phyloP scores from a whole-genome alignment of 2,113 vertebrate genomes.

The Uropsilus gracilis region DNA sequence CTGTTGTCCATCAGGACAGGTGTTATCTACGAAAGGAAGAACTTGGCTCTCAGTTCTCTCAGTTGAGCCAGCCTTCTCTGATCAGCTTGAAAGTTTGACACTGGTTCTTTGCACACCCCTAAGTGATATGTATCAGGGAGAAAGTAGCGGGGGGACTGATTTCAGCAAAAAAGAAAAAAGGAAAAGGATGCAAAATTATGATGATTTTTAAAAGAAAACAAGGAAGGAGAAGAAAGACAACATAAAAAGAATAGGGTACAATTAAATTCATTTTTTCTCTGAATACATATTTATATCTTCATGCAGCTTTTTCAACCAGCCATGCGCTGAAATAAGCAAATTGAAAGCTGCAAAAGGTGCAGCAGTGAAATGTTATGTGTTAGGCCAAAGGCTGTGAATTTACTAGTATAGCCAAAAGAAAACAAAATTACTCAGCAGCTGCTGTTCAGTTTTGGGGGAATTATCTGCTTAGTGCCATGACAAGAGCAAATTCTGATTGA shows the following conservation, averaged over 20 bases:
- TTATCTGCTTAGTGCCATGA: conserved; percentile 83
- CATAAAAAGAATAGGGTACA: conserved; percentile 91
- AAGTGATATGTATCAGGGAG: conserved; percentile 86
- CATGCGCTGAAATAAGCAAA: conserved; percentile 88
- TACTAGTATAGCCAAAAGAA: conserved; percentile 83
- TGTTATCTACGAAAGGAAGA: conserved; percentile 87
- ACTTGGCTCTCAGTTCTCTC: conserved; percentile 88
- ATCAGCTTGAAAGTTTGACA: conserved; percentile 81
- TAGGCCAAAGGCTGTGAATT: conserved; percentile 77
- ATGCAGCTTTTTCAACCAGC: conserved; percentile 88
- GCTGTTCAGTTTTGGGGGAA: conserved; percentile 74
- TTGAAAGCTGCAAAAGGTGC: conserved; percentile 86
- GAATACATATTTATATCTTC: conserved; percentile 82
- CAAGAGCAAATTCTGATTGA: conserved; percentile 83
- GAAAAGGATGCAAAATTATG: conserved; percentile 85
- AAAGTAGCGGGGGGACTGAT: conserved; percentile 88
- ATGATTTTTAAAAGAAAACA: conserved; percentile 84
- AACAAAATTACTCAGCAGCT: conserved; percentile 82
- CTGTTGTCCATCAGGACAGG: conserved; percentile 36
- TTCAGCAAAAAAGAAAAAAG: conserved; percentile 85
- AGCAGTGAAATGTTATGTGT: conserved; percentile 80
- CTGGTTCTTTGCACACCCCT: conserved; percentile 91
- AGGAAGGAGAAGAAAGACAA: conserved; percentile 86
- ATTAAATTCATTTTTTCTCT: conserved; percentile 88
- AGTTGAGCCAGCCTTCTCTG: conserved; percentile 85